phyloP scores from a whole-genome alignment of 2,888 invertebrate species.

The Eudemis profundana region DNA sequence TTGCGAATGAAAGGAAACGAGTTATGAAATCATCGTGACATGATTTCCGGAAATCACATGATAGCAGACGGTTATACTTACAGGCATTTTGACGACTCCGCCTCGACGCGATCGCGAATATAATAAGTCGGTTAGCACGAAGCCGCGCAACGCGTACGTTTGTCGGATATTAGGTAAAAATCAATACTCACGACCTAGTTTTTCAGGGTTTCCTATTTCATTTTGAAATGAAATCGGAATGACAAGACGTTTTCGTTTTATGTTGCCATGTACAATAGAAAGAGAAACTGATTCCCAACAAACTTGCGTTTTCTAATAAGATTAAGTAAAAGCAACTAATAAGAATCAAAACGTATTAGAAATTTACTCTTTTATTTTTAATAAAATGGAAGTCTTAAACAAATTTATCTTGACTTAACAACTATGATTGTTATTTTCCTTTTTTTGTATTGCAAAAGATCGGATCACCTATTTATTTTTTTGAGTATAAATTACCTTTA shows the following conservation, averaged over 20 bases:
- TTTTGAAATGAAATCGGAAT: constrained; percentile 62
- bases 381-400: no score
- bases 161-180: constrained; percentile 71
- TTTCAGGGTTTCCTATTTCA: constrained; percentile 61
- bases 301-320: constrained; percentile 37
- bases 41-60: constrained; percentile 67
- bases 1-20: constrained; percentile 51
- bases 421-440: not conserved
- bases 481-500: no score
- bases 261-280: constrained; percentile 53
- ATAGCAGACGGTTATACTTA: constrained; percentile 63
- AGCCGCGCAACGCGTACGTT: constrained; percentile 60
- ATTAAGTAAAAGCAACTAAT: not conserved
- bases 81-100: constrained; percentile 71
- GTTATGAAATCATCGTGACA: constrained; percentile 54
- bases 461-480: no score
- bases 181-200: constrained; percentile 80
- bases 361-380: not conserved
- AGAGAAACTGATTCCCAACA: constrained; percentile 1
- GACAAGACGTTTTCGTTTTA: constrained; percentile 59
- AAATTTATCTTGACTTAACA: no score
- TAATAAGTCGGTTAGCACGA: constrained; percentile 56
- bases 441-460: no score
- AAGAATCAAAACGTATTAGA: not conserved
- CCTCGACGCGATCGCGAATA: constrained; percentile 57